phyloP scores from a whole-genome alignment of 2,113 vertebrate species.

The Bubo scandiacus region DNA sequence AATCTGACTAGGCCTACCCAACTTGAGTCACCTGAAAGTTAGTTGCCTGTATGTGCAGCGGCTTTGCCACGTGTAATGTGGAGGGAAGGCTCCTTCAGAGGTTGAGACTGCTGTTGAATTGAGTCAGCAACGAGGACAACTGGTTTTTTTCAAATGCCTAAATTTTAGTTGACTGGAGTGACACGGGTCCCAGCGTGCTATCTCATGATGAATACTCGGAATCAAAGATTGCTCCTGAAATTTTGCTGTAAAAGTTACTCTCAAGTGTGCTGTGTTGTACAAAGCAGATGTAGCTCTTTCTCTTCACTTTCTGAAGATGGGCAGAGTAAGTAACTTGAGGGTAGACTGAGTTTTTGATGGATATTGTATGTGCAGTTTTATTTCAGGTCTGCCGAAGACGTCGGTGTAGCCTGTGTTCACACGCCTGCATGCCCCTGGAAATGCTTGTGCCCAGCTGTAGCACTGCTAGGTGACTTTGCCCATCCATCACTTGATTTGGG shows the following conservation, averaged over 20 bases:
- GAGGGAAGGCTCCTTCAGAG: not conserved
- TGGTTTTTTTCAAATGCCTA: not conserved
- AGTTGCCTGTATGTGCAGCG: not conserved
- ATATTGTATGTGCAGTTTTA: not conserved
- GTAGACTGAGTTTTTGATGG: not conserved
- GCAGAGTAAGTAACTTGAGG: not conserved
- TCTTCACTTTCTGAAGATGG: not conserved
- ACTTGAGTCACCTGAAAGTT: accelerated
- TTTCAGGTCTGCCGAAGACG: accelerated
- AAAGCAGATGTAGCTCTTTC: not conserved
- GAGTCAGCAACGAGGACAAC: not conserved
- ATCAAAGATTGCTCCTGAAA: not conserved
- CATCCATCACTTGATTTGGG: not conserved
- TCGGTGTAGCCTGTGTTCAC: not conserved
- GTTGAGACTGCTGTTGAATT: not conserved
- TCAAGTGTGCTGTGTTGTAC: not conserved
- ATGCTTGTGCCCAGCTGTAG: not conserved
- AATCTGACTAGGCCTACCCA: not conserved
- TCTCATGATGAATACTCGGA: not conserved
- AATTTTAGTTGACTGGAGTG: not conserved
- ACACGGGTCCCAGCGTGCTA: not conserved
- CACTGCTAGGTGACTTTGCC: not conserved
- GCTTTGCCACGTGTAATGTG: accelerated
- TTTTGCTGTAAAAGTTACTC: not conserved
- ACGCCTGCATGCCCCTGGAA: not conserved